Percentiles rank a stretch among this genome's conserved stretches.
phyloP scores from a whole-genome alignment of 2,797 vertebrate genomes.

The Prionace glauca region DNA sequence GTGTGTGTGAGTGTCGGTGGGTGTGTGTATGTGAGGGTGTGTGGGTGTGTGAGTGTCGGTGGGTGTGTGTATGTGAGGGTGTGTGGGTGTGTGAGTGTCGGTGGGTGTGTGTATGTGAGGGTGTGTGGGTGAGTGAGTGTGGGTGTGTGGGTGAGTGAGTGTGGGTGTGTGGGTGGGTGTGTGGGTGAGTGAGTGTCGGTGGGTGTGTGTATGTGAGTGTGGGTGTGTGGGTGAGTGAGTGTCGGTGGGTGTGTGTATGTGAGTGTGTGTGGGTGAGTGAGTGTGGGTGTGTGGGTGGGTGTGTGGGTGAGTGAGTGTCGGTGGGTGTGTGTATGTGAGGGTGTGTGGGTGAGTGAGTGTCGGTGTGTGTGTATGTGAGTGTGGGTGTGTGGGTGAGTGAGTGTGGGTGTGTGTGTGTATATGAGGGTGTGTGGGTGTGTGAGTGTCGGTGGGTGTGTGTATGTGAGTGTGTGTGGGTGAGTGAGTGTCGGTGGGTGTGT shows the following conservation, averaged over 20 bases:
- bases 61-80: no score
- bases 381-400: background rate
- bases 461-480: background rate
- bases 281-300: background rate
- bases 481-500: background rate
- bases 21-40: background rate
- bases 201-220: background rate
- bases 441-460: no score
- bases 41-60: background rate
- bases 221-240: background rate
- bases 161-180: no score
- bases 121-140: background rate
- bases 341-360: background rate
- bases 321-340: no score
- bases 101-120: background rate
- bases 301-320: background rate
- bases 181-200: no score
- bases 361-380: no score
- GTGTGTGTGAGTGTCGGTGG: background rate
- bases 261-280: background rate
- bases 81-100: no score
- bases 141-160: no score
- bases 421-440: background rate
- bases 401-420: no score
- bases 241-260: no score